Percentiles rank a stretch among this genome's conserved stretches.
Evolutionary conservation across 2,888 invertebrate genomes (phyloP).

Genomic region (Callimorpha dominula): DNA sequence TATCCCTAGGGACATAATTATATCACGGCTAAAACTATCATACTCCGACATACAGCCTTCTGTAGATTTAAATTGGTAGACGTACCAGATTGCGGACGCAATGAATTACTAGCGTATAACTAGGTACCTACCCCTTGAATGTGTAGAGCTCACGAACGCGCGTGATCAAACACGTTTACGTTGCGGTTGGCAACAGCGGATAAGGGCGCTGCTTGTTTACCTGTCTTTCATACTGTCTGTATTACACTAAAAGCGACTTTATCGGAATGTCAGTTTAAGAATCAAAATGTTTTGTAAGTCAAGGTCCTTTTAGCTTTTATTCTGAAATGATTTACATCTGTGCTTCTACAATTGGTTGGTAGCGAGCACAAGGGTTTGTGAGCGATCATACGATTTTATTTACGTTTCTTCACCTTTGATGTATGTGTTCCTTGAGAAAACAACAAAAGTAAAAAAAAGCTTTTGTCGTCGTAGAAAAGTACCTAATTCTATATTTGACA

Average conservation of each 20-base stretch:
- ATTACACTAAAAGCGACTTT: conserved; percentile 20
- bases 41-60: background rate
- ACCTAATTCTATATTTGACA: conserved; percentile 1
- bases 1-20: too few species aligned
- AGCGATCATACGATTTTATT: conserved; percentile 53
- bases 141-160: background rate
- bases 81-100: background rate
- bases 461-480: conserved; percentile 1
- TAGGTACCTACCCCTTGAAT: background rate
- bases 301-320: conserved; percentile 64
- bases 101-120: background rate
- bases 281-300: conserved; percentile 55
- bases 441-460: conserved; percentile 18
- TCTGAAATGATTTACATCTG: conserved; percentile 65
- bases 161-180: background rate
- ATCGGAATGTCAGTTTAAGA: conserved; percentile 40
- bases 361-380: conserved; percentile 60
- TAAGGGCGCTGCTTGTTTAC: background rate
- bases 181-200: background rate
- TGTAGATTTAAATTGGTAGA: background rate
- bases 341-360: conserved; percentile 62
- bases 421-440: conserved; percentile 48
- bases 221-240: conserved; percentile 11
- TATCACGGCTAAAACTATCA: too few species aligned
- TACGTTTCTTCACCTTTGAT: conserved; percentile 57